phyloP scores from a whole-genome alignment of 2,113 vertebrate species.

The Cavia aperea region DNA sequence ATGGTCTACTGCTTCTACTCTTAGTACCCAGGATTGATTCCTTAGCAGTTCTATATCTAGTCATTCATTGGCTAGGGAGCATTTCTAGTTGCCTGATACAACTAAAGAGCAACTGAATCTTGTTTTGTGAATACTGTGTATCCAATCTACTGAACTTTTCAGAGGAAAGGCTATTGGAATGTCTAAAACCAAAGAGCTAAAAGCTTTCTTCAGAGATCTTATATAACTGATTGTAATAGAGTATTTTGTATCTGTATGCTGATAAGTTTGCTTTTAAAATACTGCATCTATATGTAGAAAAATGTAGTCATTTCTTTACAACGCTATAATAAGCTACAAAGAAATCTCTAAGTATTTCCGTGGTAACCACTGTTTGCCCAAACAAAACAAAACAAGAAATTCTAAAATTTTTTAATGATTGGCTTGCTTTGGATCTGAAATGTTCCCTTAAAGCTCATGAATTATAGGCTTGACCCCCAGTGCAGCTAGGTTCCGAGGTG shows the following conservation, averaged over 20 bases:
- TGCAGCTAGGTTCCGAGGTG: not conserved
- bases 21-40: not conserved
- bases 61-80: not conserved
- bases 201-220: not conserved
- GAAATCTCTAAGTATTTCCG: not conserved
- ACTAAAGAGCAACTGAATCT: not conserved
- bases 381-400: constrained; percentile 3
- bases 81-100: not conserved
- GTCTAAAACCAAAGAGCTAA: not conserved
- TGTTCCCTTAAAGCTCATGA: not conserved
- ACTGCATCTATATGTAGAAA: not conserved
- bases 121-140: not conserved
- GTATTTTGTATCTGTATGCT: not conserved
- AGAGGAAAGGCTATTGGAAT: not conserved
- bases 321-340: constrained; percentile 1
- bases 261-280: not conserved
- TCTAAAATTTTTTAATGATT: not conserved
- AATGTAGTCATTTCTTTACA: constrained; percentile 24
- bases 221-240: not conserved
- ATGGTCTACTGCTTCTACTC: not conserved
- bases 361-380: not conserved
- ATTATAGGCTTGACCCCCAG: not conserved
- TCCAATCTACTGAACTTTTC: constrained; percentile 21
- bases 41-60: not conserved
- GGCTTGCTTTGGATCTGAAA: not conserved